Conservation (phyloP, 2,113 vertebrate species). For the Equus quagga region DNA sequence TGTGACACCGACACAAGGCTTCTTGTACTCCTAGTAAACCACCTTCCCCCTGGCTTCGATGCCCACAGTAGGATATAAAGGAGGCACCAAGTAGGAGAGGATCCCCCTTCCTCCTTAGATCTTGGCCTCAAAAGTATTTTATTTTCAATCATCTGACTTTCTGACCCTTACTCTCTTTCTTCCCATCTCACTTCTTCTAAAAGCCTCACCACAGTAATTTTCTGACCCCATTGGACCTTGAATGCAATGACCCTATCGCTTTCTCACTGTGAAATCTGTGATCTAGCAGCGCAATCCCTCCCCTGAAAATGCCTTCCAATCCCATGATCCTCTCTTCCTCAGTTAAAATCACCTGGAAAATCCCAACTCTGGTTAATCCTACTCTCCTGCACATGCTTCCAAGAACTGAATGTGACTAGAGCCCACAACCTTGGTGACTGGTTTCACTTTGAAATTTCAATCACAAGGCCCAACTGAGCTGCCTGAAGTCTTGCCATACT, state of each 20-base stretch:
- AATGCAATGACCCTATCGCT: background rate
- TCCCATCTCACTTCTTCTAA: conserved; percentile 7
- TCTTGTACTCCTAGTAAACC: background rate
- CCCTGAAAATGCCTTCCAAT: background rate
- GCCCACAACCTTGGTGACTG: background rate
- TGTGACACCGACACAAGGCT: background rate
- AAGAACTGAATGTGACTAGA: background rate
- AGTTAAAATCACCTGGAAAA: conserved; percentile 4
- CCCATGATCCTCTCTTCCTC: background rate
- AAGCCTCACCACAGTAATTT: background rate
- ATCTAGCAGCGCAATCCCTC: background rate
- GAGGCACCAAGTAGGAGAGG: background rate
- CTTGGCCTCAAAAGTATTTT: conserved; percentile 4
- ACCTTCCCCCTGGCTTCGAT: background rate
- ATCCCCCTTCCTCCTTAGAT: background rate
- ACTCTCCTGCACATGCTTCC: background rate
- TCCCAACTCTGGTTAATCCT: background rate
- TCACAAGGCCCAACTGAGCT: background rate
- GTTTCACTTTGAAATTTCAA: conserved; percentile 7
- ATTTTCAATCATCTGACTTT: conserved; percentile 5
- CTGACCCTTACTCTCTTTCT: background rate
- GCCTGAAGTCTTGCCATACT: background rate
- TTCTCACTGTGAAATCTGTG: background rate
- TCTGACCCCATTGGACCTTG: background rate
- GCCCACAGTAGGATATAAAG: background rate